Evolutionary conservation across 2,888 invertebrate genomes (phyloP), one percentile per base, ranked within the genome.

Genomic region (Norana najaformis): DNA sequence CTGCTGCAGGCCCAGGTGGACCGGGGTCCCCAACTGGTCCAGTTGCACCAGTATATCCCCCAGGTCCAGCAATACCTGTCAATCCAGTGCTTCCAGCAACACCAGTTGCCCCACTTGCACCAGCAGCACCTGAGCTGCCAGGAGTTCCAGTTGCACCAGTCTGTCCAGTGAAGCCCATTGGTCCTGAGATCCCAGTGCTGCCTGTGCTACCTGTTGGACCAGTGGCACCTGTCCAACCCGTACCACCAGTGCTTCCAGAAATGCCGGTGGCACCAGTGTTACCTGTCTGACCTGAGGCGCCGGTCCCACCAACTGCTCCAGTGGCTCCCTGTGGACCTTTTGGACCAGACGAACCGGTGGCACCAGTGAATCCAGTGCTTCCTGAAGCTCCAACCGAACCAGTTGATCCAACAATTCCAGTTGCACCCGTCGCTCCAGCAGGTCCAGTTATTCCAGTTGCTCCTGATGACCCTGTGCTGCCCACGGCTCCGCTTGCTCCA

Each of bases 1-100:
- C 3, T 23, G 36, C 35, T 23, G 36, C 4, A 23, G 0, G 30
- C 20, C 85, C 85, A 6, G 37, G 11, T 39, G 88, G 36, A 90
- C 94, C 94, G 14, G 93, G n/a, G 90, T 91, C 35, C 36, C 91
- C 91, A 35, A 34, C 53, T 38, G 35, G 20, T 36, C 85, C 85
- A 36, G 85, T 85, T 36, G 85, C 4, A 35, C 85, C 85, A 13
- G 37, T 37, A 23, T 13, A 34, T 88, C 88, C 88, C 14, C 18
- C 3, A 88, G 92, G 83, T 91, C 36, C 89, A 39, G 69, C 18
- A 36, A 38, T 14, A 93, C 94, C 90, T 88, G 53, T 90, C 89
- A 91, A 88, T 93, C 93, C 83, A n/a, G 69, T 30, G 37, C 34
- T 88, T 39, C 47, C 39, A 5, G 36, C 4, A 35, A n/a, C 69